These are phyloP conservation scores for Ammospiza caudacuta DNA, from an alignment of 2,113 vertebrate species.

Conservation along the genomic window DNA sequence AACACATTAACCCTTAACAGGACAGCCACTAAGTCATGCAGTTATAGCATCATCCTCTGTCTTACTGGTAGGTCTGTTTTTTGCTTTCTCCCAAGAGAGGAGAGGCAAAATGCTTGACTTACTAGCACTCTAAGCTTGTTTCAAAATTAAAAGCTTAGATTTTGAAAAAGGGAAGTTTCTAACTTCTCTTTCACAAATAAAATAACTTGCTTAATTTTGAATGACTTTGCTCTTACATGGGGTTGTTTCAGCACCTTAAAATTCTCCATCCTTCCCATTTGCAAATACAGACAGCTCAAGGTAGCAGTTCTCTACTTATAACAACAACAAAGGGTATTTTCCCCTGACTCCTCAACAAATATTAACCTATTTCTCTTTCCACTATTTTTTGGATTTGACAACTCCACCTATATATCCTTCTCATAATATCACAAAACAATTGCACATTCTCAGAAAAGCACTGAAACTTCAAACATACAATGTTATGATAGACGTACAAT, in stretches of 20 bases:
- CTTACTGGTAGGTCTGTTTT: neutral
- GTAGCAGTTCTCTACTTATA: neutral
- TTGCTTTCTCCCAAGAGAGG: neutral
- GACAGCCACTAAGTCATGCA: neutral
- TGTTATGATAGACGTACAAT: neutral
- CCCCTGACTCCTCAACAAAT: neutral
- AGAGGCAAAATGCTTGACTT: neutral
- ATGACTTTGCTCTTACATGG: neutral
- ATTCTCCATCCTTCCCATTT: neutral
- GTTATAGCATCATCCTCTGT: neutral
- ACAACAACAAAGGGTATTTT: neutral
- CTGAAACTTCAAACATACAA: neutral
- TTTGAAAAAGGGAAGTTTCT: neutral
- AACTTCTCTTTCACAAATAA: neutral
- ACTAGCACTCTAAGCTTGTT: neutral
- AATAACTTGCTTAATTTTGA: neutral
- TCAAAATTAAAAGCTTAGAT: neutral
- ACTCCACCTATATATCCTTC: neutral
- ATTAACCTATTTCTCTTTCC: neutral
- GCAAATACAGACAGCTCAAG: neutral
- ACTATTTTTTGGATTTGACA: neutral
- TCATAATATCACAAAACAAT: neutral
- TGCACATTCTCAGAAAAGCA: neutral
- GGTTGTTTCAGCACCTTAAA: neutral
- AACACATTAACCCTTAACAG: neutral